Evolutionary conservation across 2,113 vertebrate genomes (phyloP), one percentile per base, ranked within the genome.

Genomic region (Pygoscelis antarcticus): DNA sequence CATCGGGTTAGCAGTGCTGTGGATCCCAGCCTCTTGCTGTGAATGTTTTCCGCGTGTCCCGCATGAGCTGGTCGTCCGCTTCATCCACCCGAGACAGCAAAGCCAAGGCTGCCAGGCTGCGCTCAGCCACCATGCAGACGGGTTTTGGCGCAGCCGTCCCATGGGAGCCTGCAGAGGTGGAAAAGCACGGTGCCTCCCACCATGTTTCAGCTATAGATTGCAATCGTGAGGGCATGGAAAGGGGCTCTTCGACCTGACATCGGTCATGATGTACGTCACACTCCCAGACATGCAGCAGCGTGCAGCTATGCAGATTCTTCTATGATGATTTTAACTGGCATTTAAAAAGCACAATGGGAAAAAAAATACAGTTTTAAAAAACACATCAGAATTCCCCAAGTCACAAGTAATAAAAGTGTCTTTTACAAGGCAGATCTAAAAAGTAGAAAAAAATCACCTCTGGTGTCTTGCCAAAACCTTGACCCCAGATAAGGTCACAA

Each of bases 191-290:
- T 25, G 19, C 11, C 27, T n/a, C 49, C 19, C 36, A 51, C 15
- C 32, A 58, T 18, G 3, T 38, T 76, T n/a, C 71, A 87, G n/a
- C 22, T 27, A 7, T 1, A 1, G 20, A 19, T 10, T 77, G 47
- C 36, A 38, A 4, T 9, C 1, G 2, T 0, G 1, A 81, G 40
- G 54, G 20, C 22, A 7, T 9, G 27, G 83, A 44, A 71, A 58
- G 23, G 23, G 26, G 32, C 25, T 66, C 58, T 36, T 54, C 0
- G 4, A 32, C 7, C 57, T n/a, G 38, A 13, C 3, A 3, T 4
- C 0, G 3, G 36, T 60, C 47, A 19, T 0, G 7, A 20, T 10
- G 66, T 26, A 32, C 5, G 3, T 44, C 68, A 47, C 7, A 0
- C 6, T 47, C 34, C 44, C 29, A 38, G 22, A 34, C 42, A 6